phyloP scores from a whole-genome alignment of 2,113 vertebrate species.

The Murina feae region DNA sequence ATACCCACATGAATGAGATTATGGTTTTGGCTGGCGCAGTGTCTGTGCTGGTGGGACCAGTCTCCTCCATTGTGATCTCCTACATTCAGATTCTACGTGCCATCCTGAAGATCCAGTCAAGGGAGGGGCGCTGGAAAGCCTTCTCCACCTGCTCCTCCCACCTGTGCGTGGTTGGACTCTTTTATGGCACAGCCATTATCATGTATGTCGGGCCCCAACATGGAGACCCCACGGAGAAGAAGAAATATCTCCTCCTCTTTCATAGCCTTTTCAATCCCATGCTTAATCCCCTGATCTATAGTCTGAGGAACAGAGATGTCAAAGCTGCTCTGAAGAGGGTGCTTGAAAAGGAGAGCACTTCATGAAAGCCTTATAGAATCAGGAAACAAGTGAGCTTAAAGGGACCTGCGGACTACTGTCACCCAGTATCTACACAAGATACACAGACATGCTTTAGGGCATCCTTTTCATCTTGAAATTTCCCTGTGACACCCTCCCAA shows the following conservation, averaged over 20 bases:
- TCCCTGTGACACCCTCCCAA: background rate
- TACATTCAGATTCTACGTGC: slow-evolving; percentile 61
- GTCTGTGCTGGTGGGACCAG: slow-evolving; percentile 52
- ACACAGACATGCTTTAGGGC: background rate
- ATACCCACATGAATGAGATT: slow-evolving; percentile 44
- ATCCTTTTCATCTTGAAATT: background rate
- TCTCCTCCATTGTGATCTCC: slow-evolving; percentile 52
- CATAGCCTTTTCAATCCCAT: slow-evolving; percentile 68
- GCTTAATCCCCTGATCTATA: slow-evolving; percentile 65
- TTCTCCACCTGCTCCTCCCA: slow-evolving; percentile 76
- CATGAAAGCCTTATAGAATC: background rate
- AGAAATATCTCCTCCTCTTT: slow-evolving; percentile 64
- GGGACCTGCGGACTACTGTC: background rate
- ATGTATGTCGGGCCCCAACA: slow-evolving; percentile 63
- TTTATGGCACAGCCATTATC: slow-evolving; percentile 69
- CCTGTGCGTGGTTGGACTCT: slow-evolving; percentile 70
- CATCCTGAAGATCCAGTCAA: slow-evolving; percentile 58
- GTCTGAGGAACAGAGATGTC: slow-evolving; percentile 65
- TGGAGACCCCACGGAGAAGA: background rate
- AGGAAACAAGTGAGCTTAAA: background rate
- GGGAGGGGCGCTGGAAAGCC: slow-evolving; percentile 52
- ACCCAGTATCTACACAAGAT: background rate
- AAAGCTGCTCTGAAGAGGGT: slow-evolving; percentile 49
- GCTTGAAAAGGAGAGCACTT: background rate
- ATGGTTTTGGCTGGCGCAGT: slow-evolving; percentile 42